Evolutionary conservation across 1,140 invertebrate species (phyloP).

Genomic region (Pemphigus obesinymphae): DNA sequence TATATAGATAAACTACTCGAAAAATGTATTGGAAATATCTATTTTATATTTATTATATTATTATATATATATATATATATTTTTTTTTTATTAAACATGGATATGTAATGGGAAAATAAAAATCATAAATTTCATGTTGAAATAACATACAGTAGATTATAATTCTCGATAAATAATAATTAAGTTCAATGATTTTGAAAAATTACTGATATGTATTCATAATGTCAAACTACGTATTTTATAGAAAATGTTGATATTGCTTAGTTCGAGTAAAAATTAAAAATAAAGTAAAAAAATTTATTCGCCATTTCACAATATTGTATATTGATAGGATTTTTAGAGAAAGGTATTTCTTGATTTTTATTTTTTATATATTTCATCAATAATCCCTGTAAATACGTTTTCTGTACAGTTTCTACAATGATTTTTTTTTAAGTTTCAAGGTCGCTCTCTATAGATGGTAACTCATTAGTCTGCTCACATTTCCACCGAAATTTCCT

Average conservation of each 20-base stretch:
- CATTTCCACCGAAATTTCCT: background rate
- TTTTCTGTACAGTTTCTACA: constrained; percentile 16
- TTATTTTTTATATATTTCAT: background rate
- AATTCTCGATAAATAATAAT: background rate
- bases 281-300: constrained; percentile 2
- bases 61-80: background rate
- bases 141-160: background rate
- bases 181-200: background rate
- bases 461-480: constrained; percentile 9
- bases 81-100: background rate
- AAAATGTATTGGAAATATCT: background rate
- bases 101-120: background rate
- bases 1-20: background rate
- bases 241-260: background rate
- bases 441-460: constrained; percentile 1
- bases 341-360: constrained; percentile 6
- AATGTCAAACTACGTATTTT: constrained; percentile 1
- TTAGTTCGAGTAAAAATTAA: background rate
- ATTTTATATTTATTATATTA: background rate
- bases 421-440: constrained; percentile 26
- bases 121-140: background rate
- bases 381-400: constrained; percentile 19
- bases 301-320: background rate
- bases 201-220: background rate
- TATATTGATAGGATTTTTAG: background rate